Base-by-base conservation (phyloP, 2,113 vertebrate genomes). In the Phyllostomus discolor region DNA sequence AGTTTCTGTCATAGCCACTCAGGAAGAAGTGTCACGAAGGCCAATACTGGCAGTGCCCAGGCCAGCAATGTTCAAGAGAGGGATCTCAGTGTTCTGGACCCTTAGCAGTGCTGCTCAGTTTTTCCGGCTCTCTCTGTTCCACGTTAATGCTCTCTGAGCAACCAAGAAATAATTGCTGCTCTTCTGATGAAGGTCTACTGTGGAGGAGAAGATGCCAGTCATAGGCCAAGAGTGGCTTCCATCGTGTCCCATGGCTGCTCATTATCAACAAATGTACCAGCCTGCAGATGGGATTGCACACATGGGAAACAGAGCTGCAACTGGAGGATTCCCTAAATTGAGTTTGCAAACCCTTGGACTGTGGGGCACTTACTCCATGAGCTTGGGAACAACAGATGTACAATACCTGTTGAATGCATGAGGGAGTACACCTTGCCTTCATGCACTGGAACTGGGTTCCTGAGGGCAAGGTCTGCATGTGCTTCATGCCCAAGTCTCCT, bases 131-230 rank as follows among this genome's bases (percentile, higher is more conserved):
- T 76, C 69, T 82, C 4, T 79, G 46, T 19, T 52, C 50, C 35
- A 33, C 0, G 0, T 14, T 33, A 22, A 9, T 10, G 38, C 10
- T 38, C 11, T 31, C 52, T 8, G 20, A 78, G 62, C 35, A 76
- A 2, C 22, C 14, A 4, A 19, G 0, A 1, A 15, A 35, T 6
- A n/a, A 14, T 26, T 24, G 38, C 0, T 46, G 20, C 15, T n/a
- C n/a, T 59, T 54, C 86, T 82, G n/a, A 50, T 11, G 69, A n/a
- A n/a, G 59, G 16, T 73, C 38, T n/a, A 14, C 67, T 35, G 26
- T 54, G 19, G 43, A 41, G 46, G 46, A 69, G 73, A 62, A 76
- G 69, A 41, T 41, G 50, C 54, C 72, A 38, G 0, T 76, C 31
- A 38, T 15, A 43, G 48, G 31, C 75, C 19, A 8, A 35, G 52